A percentile compares a stretch with the other conserved stretches of the same genome.
Conservation (phyloP, 2,888 invertebrate species). For the Ophion slaviceki region DNA sequence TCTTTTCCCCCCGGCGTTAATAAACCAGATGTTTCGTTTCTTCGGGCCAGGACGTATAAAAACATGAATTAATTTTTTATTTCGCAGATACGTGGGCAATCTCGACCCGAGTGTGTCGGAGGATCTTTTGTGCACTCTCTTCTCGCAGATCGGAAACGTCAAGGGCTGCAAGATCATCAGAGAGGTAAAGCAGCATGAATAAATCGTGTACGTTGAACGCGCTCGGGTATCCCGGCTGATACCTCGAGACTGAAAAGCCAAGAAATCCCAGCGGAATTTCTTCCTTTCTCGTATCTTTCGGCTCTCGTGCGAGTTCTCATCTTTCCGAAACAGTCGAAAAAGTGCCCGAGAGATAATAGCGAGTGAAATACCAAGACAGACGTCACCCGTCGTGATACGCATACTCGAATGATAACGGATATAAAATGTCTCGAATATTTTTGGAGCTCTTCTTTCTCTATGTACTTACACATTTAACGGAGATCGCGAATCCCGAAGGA, state of each 20-base stretch:
- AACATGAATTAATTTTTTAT: neutral
- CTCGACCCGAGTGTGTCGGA: conserved; percentile 85
- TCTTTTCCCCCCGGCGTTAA: too few relatives aligned
- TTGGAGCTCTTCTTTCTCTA: conserved; percentile 24
- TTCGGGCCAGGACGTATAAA: neutral
- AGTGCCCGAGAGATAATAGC: conserved; percentile 36
- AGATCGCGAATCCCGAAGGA: conserved; percentile 64
- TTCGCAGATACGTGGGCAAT: conserved; percentile 85
- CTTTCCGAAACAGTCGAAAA: conserved; percentile 32
- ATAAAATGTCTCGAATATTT: conserved; percentile 39
- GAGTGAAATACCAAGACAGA: conserved; percentile 39
- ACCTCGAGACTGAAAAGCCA: conserved; percentile 22
- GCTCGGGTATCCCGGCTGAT: neutral
- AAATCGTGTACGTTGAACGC: neutral
- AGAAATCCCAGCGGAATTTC: conserved; percentile 8
- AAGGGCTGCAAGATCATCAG: conserved; percentile 88
- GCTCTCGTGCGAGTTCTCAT: conserved; percentile 14
- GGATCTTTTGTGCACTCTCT: conserved; percentile 85
- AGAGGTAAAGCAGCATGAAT: conserved; percentile 81
- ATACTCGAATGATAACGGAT: conserved; percentile 36
- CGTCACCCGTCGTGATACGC: conserved; percentile 34
- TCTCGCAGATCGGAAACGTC: conserved; percentile 87
- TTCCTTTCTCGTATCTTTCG: conserved; percentile 22
- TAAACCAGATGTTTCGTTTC: too few relatives aligned
- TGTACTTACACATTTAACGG: conserved; percentile 52